These are phyloP conservation scores for Lordiphosa fenestrarum DNA, from an alignment of 2,888 invertebrate genomes.

Conservation along the genomic window DNA sequence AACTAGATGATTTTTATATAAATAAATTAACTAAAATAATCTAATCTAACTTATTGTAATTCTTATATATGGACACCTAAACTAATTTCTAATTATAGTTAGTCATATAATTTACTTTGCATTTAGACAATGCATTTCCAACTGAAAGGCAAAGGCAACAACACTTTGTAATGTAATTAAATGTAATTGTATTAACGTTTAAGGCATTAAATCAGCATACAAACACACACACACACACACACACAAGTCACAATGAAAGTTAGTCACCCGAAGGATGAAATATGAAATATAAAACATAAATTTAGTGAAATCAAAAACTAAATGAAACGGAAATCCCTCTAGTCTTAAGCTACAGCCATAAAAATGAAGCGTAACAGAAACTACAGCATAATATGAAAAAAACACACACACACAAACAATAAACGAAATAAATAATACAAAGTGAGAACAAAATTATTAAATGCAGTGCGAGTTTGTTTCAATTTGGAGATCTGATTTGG, in stretches of 20 bases:
- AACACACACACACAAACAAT: constrained; percentile 4
- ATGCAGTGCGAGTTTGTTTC: no score
- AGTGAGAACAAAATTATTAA: neutral
- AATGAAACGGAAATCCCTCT: constrained; percentile 63
- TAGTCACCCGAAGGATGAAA: constrained; percentile 19
- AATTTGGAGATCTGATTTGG: no score
- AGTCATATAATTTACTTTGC: constrained; percentile 60
- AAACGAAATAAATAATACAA: constrained; percentile 1
- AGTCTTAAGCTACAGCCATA: constrained; percentile 56
- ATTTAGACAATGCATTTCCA: constrained; percentile 69
- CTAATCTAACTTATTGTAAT: constrained; percentile 12
- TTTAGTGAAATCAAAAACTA: constrained; percentile 37
- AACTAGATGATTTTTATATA: neutral
- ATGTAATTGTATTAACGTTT: constrained; percentile 54
- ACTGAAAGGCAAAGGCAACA: constrained; percentile 21
- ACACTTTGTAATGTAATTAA: constrained; percentile 66
- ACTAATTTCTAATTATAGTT: constrained; percentile 55
- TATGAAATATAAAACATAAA: constrained; percentile 35
- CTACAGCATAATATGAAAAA: constrained; percentile 46
- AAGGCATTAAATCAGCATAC: constrained; percentile 17
- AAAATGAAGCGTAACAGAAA: constrained; percentile 37
- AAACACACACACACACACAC: constrained; percentile 32
- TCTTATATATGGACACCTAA: constrained; percentile 43
- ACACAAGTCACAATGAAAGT: constrained; percentile 11
- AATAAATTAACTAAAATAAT: neutral